phyloP scores from a whole-genome alignment of 2,113 vertebrate species.

The Arizona elegans region DNA sequence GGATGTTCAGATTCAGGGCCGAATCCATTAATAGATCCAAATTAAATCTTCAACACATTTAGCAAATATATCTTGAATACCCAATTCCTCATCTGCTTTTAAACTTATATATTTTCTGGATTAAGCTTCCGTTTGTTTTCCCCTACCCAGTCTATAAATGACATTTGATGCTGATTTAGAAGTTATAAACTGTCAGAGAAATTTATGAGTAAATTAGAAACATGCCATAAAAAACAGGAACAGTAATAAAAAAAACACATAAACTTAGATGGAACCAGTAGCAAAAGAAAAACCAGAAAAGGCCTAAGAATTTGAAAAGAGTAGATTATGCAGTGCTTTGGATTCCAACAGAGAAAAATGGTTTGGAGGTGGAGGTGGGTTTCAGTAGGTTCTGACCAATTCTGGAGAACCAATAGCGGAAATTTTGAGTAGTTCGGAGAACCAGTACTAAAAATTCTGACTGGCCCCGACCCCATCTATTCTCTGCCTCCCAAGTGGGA shows the following conservation, averaged over 20 bases:
- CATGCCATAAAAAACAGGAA: neutral
- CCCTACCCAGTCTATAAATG: neutral
- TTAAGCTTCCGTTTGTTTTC: neutral
- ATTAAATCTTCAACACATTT: neutral
- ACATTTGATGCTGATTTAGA: neutral
- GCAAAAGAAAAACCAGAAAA: neutral
- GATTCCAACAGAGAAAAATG: neutral
- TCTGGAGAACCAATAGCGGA: too few relatives aligned
- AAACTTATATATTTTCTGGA: neutral
- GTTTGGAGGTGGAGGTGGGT: neutral
- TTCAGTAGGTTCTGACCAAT: too few relatives aligned
- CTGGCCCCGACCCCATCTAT: too few relatives aligned
- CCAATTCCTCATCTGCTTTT: neutral
- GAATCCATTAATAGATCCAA: neutral
- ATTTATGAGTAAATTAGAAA: neutral
- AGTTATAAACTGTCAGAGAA: neutral
- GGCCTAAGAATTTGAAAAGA: neutral
- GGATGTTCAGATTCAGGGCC: neutral
- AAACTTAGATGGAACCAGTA: neutral
- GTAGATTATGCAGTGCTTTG: neutral
- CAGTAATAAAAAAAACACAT: neutral
- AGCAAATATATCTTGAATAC: neutral
- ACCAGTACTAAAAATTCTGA: too few relatives aligned
- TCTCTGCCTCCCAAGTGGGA: too few relatives aligned
- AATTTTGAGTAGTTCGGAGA: too few relatives aligned